phyloP scores from a whole-genome alignment of 1,140 invertebrate genomes.

The Batillaria attramentaria region DNA sequence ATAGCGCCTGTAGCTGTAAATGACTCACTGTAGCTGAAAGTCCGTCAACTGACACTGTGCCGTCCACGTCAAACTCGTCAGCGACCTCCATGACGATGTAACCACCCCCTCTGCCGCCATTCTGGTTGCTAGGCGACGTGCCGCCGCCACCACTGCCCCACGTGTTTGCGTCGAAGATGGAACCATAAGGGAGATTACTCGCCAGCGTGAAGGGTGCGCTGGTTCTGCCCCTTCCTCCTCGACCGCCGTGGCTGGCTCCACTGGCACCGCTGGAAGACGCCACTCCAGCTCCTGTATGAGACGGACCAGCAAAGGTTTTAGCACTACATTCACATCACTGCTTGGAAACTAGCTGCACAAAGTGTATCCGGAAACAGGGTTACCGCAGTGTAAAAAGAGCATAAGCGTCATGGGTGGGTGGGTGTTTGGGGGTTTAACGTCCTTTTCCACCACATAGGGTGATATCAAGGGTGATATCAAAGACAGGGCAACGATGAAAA shows the following conservation, averaged over 20 bases:
- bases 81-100: conserved; percentile 40
- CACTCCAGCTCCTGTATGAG: conserved; percentile 49
- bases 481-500: too few relatives aligned
- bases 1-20: background rate
- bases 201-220: conserved; percentile 30
- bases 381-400: too few relatives aligned
- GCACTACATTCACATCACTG: too few relatives aligned
- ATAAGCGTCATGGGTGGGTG: too few relatives aligned
- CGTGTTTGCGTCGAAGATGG: conserved; percentile 48
- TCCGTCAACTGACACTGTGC: conserved; percentile 46
- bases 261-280: conserved; percentile 38
- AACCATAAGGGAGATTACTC: conserved; percentile 48
- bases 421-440: too few relatives aligned
- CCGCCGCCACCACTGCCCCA: conserved; percentile 64
- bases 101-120: conserved; percentile 58
- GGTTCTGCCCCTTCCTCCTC: conserved; percentile 45
- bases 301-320: conserved; percentile 3
- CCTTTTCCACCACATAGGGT: too few relatives aligned
- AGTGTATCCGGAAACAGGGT: too few relatives aligned
- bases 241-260: conserved; percentile 55
- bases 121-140: conserved; percentile 22
- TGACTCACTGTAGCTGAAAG: conserved; percentile 41
- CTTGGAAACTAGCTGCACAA: too few relatives aligned
- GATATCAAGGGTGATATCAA: too few relatives aligned
- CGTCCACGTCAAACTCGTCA: conserved; percentile 39